phyloP scores from a whole-genome alignment of 1,140 invertebrate species.

The Oncopeltus fasciatus region DNA sequence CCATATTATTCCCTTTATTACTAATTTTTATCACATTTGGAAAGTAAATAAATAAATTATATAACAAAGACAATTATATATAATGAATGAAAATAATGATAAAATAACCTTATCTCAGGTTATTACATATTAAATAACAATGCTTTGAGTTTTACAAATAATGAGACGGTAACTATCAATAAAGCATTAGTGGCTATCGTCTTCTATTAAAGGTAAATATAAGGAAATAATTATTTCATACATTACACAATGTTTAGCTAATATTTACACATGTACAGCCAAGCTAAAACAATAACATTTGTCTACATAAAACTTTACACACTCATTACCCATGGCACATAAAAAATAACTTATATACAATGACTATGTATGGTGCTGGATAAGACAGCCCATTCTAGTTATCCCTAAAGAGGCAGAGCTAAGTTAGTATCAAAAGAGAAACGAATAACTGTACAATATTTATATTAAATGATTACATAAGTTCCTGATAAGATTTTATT shows the following conservation, averaged over 20 bases:
- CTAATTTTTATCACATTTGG: no score
- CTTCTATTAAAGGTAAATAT: not conserved
- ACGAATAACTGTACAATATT: conserved; percentile 6
- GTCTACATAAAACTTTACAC: conserved; percentile 3
- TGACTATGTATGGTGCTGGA: not conserved
- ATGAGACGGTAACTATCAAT: not conserved
- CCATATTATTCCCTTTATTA: no score
- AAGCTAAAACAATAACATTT: conserved; percentile 4
- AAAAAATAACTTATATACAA: not conserved
- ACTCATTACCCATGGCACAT: conserved; percentile 6
- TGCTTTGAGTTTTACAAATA: not conserved
- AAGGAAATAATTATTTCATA: not conserved
- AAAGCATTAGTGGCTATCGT: not conserved
- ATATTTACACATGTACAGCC: conserved; percentile 2
- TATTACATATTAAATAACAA: conserved; percentile 5
- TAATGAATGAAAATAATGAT: no score
- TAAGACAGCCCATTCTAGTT: not conserved
- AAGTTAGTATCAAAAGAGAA: conserved; percentile 6
- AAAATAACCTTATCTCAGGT: no score
- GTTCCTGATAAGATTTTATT: conserved; percentile 9
- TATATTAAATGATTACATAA: not conserved
- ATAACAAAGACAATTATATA: no score
- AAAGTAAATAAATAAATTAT: no score
- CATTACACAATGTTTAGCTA: not conserved
- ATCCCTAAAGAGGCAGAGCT: not conserved